Percentiles rank a stretch among this genome's conserved stretches.
These are phyloP conservation scores for Stegodyphus dumicola DNA, from an alignment of 1,140 invertebrate species.

Conservation along the genomic window DNA sequence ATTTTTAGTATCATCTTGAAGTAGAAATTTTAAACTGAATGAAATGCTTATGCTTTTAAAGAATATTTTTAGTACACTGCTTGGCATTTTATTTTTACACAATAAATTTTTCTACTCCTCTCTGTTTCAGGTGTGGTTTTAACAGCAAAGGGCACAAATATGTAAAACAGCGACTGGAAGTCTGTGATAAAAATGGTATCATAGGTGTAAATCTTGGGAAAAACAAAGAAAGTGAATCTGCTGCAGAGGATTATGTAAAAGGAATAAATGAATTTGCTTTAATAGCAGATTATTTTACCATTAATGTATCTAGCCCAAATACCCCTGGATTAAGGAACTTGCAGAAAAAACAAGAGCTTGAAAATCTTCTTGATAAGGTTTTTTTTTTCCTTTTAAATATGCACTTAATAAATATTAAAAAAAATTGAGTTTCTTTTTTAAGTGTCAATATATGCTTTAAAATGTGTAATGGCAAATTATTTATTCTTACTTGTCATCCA, in stretches of 20 bases:
- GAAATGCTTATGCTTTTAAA: no score
- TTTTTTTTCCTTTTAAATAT: no score
- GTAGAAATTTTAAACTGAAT: no score
- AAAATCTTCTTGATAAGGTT: constrained; percentile 77
- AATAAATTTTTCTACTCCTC: background rate
- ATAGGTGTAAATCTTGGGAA: constrained; percentile 95
- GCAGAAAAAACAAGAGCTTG: constrained; percentile 82
- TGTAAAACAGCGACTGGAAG: constrained; percentile 68
- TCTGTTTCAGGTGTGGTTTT: constrained; percentile 81
- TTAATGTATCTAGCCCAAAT: constrained; percentile 94
- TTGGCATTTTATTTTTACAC: no score
- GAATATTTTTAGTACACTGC: no score
- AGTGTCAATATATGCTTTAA: no score
- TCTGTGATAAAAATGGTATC: constrained; percentile 58
- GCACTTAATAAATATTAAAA: no score
- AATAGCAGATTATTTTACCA: constrained; percentile 88
- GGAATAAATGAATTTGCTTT: constrained; percentile 81
- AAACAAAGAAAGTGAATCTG: constrained; percentile 85
- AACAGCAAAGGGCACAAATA: constrained; percentile 92
- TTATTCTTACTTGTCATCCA: no score
- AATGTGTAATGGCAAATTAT: no score
- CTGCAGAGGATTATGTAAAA: constrained; percentile 82
- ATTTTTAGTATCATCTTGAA: no score
- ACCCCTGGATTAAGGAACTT: constrained; percentile 89
- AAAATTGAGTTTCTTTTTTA: no score